phyloP scores from a whole-genome alignment of 2,797 vertebrate species.

The Helicolenus hilgendorfi region DNA sequence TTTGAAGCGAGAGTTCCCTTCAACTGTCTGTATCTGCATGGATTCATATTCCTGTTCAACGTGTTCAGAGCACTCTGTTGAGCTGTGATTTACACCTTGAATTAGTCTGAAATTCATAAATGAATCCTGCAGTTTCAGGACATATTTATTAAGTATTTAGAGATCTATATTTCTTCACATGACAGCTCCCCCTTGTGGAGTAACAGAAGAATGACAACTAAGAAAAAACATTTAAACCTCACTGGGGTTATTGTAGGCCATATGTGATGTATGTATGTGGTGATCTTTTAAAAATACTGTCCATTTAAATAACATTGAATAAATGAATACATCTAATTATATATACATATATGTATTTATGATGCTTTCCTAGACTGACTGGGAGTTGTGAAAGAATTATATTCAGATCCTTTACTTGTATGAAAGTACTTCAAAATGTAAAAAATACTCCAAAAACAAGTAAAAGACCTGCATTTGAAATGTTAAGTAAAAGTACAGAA shows the following conservation, averaged over 20 bases:
- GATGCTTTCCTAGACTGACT: not conserved
- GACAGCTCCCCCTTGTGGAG: constrained; percentile 71
- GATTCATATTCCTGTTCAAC: not conserved
- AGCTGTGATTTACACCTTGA: not conserved
- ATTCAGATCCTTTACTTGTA: not conserved
- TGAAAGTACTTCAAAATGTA: not conserved
- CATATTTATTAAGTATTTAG: not conserved
- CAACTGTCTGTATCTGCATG: not conserved
- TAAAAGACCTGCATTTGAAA: not conserved
- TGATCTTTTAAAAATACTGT: not conserved
- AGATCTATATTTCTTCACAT: not conserved
- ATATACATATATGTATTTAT: no score
- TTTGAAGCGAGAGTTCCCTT: not conserved
- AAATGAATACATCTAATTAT: no score
- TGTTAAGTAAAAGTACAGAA: not conserved
- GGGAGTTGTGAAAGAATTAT: not conserved
- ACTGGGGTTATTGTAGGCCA: not conserved
- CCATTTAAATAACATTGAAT: not conserved
- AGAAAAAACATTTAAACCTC: not conserved
- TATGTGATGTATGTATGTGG: not conserved
- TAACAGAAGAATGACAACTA: not conserved
- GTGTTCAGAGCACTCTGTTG: not conserved
- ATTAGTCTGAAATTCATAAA: not conserved
- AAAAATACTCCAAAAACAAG: not conserved
- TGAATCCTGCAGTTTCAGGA: not conserved